Evolutionary conservation across 1,140 invertebrate genomes (phyloP).

Genomic region (Drosophila nigromelanica): DNA sequence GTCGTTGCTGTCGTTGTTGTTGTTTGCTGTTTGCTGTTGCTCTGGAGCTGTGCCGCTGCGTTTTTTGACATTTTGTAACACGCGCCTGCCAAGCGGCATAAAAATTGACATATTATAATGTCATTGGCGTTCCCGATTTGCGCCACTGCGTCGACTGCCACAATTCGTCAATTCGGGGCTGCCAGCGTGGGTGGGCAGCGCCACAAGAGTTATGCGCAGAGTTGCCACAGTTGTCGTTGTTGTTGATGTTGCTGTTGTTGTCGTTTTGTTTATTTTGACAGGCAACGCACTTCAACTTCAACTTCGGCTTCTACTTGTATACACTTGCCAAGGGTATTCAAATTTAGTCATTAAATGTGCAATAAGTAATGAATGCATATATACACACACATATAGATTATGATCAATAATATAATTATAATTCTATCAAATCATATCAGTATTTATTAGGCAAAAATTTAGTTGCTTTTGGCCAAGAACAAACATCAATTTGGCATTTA

Average conservation of each 20-base stretch:
- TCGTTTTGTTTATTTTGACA: constrained; percentile 57
- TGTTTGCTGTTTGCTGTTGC: constrained; percentile 13
- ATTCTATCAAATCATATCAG: no score
- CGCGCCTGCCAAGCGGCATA: constrained; percentile 80
- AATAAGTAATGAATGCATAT: neutral
- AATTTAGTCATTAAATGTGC: neutral
- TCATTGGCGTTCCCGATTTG: constrained; percentile 80
- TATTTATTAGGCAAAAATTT: no score
- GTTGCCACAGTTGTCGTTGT: constrained; percentile 31
- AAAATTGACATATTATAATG: constrained; percentile 83
- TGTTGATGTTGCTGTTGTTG: constrained; percentile 28
- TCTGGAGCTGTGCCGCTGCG: constrained; percentile 56
- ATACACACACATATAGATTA: no score
- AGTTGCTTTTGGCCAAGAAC: no score
- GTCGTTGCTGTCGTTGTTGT: constrained; percentile 6
- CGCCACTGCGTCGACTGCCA: constrained; percentile 71
- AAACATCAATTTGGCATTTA: no score
- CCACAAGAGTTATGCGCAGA: constrained; percentile 28
- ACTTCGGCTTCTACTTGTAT: constrained; percentile 18
- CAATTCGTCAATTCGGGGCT: constrained; percentile 62
- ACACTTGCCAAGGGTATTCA: constrained; percentile 16
- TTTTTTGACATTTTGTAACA: constrained; percentile 82
- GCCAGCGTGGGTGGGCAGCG: constrained; percentile 70
- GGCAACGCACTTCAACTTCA: constrained; percentile 44
- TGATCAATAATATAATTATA: no score